Evolutionary conservation across 2,888 invertebrate genomes (phyloP), one percentile per base, ranked within the genome.

Genomic region (Automeris io): DNA sequence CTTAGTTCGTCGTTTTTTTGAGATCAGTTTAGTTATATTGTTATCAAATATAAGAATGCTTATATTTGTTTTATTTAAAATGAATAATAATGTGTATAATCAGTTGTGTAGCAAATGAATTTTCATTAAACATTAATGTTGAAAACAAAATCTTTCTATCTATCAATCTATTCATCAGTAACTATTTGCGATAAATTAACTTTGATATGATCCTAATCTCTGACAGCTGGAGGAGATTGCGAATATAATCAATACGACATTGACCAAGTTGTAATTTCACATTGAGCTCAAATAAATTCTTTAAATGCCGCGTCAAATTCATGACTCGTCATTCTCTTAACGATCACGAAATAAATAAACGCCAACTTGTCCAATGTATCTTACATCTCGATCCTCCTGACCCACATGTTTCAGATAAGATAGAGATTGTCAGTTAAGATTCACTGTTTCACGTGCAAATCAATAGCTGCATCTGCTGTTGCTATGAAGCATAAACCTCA

Each of bases 341-440:
- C 68, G 73, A 75, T 76, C 77, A 73, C 71, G 74, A 74, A 71
- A 67, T 58, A 73, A 70, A 71, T 70, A 65, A 66, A 68, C 67
- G 68, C 61, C 65, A 68, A 73, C 65, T 63, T 70, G 69, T 68
- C 67, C 58, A 57, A 54, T 47, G 49, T 66, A 74, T 74, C 70
- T 63, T 40, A 39, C 63, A 75, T 78, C 76, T 70, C 67, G 77
- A 76, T 59, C 61, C 60, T 65, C 60, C 64, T 80, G 71, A 80
- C 83, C 81, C 60, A 66, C 76, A 83, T 80, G 72, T 71, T 68
- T 45, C 40, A 66, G 80, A 80, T 80, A 71, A 59, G 54, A 43
- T 57, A 79, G 79, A 71, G 69, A 73, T 65, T 73, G 80, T 80
- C 70, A 29, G 67, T 67, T 70, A 70, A 80, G 76, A 76, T 75